These are phyloP conservation scores for Meriones psammophilus DNA, from an alignment of 2,797 vertebrate species.

Conservation along the genomic window DNA sequence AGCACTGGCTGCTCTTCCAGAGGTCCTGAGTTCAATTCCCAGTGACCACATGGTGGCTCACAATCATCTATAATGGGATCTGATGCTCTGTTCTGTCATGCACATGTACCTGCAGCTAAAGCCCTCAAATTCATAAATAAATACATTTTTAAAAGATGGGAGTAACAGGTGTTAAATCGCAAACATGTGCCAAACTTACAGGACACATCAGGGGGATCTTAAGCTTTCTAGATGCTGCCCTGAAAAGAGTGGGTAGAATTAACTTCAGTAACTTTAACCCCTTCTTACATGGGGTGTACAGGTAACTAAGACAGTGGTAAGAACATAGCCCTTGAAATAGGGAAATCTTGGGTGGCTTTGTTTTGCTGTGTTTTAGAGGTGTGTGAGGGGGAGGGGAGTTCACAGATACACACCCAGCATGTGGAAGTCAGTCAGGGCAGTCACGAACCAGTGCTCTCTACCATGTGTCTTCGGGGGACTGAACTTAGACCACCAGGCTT, in stretches of 20 bases:
- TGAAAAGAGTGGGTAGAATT: background rate
- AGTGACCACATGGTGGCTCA: too few species aligned
- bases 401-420: background rate
- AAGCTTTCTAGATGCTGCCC: slow-evolving; percentile 15
- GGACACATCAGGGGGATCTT: background rate
- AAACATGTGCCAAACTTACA: too few species aligned
- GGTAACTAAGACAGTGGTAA: background rate
- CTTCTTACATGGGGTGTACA: background rate
- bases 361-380: background rate
- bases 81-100: too few species aligned
- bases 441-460: background rate
- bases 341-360: background rate
- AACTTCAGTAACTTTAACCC: background rate
- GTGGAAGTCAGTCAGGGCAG: background rate
- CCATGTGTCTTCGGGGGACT: background rate
- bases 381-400: background rate
- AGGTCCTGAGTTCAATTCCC: too few species aligned
- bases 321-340: background rate
- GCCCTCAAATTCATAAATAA: too few species aligned
- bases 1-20: too few species aligned
- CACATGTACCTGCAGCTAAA: too few species aligned
- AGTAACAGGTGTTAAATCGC: background rate
- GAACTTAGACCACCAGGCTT: background rate
- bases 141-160: too few species aligned
- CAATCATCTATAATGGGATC: too few species aligned